phyloP scores from a whole-genome alignment of 2,797 vertebrate genomes.

The Hemibagrus guttatus region DNA sequence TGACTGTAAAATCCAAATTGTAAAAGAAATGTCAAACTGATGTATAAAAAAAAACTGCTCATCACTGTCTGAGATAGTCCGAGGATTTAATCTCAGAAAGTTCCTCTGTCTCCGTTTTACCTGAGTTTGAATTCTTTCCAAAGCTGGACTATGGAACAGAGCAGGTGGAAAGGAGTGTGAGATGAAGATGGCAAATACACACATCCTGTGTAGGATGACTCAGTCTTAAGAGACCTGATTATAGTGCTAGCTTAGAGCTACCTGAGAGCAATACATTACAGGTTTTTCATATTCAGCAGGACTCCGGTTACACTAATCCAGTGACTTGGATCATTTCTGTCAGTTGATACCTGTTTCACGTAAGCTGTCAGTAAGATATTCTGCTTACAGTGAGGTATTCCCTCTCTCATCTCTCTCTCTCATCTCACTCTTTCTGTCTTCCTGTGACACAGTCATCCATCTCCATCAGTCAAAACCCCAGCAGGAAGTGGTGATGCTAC shows the following conservation, averaged over 20 bases:
- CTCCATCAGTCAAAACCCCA: constrained; percentile 8
- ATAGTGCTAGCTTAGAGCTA: neutral
- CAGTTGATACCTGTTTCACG: neutral
- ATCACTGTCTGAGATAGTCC: neutral
- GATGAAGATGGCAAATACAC: neutral
- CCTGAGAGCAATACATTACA: neutral
- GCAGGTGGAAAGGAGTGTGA: constrained; percentile 12
- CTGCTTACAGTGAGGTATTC: neutral
- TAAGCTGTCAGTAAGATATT: constrained; percentile 6
- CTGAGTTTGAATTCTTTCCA: neutral
- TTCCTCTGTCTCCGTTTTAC: neutral
- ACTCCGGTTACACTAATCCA: neutral
- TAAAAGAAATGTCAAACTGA: neutral
- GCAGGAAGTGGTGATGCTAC: neutral
- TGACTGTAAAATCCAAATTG: neutral
- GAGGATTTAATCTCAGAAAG: neutral
- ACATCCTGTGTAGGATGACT: neutral
- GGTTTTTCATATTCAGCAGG: neutral
- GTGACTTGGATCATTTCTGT: constrained; percentile 16
- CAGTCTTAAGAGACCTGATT: constrained; percentile 15
- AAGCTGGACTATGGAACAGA: neutral
- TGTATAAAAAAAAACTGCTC: neutral
- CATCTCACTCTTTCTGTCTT: neutral
- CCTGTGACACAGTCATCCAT: constrained; percentile 27
- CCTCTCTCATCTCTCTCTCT: neutral